These are phyloP conservation scores for Passer domesticus DNA, from an alignment of 2,113 vertebrate species.

Conservation along the genomic window DNA sequence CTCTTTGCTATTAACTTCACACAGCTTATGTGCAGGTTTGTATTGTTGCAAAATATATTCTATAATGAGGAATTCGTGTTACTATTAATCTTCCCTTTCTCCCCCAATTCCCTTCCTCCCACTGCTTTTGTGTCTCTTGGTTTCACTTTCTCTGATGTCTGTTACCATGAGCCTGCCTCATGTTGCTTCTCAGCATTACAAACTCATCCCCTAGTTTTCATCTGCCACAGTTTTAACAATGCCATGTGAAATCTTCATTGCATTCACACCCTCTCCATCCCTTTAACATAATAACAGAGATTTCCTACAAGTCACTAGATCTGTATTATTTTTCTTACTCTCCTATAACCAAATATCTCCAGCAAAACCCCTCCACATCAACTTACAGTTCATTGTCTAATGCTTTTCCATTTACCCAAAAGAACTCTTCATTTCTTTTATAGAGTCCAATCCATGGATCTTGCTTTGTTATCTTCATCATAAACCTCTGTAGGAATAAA, in stretches of 20 bases:
- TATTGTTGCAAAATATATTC: not conserved
- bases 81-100: not conserved
- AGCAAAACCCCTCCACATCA: not conserved
- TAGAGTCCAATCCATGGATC: conserved; percentile 51
- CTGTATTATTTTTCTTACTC: not conserved
- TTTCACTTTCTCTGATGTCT: not conserved
- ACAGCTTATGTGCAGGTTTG: not conserved
- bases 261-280: not conserved
- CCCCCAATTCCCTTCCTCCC: not conserved
- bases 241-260: not conserved
- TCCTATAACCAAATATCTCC: not conserved
- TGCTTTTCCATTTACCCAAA: conserved; percentile 44
- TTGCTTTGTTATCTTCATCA: conserved; percentile 59
- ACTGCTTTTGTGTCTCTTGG: not conserved
- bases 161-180: not conserved
- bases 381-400: conserved; percentile 50
- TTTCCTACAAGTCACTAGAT: not conserved
- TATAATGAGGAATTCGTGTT: not conserved
- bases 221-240: not conserved
- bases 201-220: not conserved
- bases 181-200: not conserved
- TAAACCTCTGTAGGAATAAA: conserved; percentile 48
- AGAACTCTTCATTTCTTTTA: conserved; percentile 30
- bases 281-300: not conserved
- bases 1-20: not conserved